Conservation (phyloP, 2,888 invertebrate species). For the Morpho helenor region DNA sequence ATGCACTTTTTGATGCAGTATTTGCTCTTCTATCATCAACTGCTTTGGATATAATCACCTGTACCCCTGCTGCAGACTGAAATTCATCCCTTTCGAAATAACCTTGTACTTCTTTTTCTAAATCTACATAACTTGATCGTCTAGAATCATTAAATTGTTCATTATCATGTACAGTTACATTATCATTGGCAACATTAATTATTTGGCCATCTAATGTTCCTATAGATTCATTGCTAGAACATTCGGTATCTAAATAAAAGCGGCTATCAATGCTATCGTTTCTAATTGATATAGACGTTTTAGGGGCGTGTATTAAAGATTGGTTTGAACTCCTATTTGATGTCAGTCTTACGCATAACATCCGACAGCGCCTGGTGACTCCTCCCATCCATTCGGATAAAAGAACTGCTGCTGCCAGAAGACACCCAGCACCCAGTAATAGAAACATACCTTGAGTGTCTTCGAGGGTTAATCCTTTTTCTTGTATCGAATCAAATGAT, state of each 20-base stretch:
- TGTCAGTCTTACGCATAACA: constrained; percentile 27
- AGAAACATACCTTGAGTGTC: constrained; percentile 92
- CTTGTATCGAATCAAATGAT: constrained; percentile 75
- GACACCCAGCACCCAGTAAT: constrained; percentile 84
- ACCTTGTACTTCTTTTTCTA: constrained; percentile 63
- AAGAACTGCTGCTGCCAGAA: constrained; percentile 81
- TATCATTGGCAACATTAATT: constrained; percentile 56
- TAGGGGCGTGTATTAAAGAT: constrained; percentile 39
- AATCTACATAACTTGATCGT: constrained; percentile 61
- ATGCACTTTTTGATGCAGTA: constrained; percentile 44
- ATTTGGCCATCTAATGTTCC: constrained; percentile 56
- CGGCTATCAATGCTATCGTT: constrained; percentile 32
- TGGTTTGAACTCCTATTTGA: constrained; percentile 38
- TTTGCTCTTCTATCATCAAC: constrained; percentile 34
- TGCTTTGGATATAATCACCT: constrained; percentile 30
- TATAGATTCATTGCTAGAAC: constrained; percentile 46
- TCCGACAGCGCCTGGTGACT: constrained; percentile 78
- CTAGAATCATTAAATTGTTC: constrained; percentile 46
- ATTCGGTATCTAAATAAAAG: constrained; percentile 38
- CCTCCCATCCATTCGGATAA: constrained; percentile 86
- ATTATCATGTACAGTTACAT: constrained; percentile 50
- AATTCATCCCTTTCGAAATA: constrained; percentile 58
- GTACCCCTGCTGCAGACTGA: constrained; percentile 33
- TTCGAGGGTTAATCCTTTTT: constrained; percentile 86
- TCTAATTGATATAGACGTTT: constrained; percentile 25